A percentile compares a stretch with the other conserved stretches of the same genome.
Evolutionary conservation across 2,113 vertebrate species (phyloP).

Genomic region (Amblyornis subalaris): DNA sequence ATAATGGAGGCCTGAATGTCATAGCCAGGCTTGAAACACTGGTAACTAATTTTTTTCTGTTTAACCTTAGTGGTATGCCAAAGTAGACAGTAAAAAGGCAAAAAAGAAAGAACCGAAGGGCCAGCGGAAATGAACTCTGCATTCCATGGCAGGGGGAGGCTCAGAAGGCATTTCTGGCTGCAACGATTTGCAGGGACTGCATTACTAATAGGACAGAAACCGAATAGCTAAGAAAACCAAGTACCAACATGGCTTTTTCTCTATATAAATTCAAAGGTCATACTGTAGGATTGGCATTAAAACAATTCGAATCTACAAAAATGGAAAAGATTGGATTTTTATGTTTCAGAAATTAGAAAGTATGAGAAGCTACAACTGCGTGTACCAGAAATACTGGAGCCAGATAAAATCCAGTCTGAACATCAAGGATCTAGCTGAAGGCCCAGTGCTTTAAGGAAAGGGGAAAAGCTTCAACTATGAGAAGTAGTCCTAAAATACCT

Average conservation of each 20-base stretch:
- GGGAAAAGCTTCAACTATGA: not conserved
- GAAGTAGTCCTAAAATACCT: not conserved
- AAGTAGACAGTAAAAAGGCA: not conserved
- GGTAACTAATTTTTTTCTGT: not conserved
- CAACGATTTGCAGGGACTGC: conserved; percentile 1
- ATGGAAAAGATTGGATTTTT: not conserved
- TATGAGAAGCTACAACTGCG: not conserved
- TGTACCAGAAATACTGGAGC: not conserved
- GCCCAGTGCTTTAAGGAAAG: not conserved
- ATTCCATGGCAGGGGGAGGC: not conserved
- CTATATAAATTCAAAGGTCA: not conserved
- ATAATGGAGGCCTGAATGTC: not conserved
- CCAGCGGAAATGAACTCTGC: not conserved
- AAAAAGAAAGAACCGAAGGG: not conserved
- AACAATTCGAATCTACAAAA: not conserved
- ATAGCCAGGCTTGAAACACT: not conserved
- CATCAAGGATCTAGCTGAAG: not conserved
- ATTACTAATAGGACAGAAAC: not conserved
- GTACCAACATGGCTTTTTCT: not conserved
- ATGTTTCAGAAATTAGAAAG: not conserved
- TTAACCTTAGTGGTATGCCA: not conserved
- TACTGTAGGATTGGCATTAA: not conserved
- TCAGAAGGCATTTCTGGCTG: conserved; percentile 36
- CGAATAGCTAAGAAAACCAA: not conserved
- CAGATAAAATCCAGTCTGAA: not conserved